These are phyloP conservation scores for Sander lucioperca DNA, from an alignment of 2,113 vertebrate species.

Conservation along the genomic window DNA sequence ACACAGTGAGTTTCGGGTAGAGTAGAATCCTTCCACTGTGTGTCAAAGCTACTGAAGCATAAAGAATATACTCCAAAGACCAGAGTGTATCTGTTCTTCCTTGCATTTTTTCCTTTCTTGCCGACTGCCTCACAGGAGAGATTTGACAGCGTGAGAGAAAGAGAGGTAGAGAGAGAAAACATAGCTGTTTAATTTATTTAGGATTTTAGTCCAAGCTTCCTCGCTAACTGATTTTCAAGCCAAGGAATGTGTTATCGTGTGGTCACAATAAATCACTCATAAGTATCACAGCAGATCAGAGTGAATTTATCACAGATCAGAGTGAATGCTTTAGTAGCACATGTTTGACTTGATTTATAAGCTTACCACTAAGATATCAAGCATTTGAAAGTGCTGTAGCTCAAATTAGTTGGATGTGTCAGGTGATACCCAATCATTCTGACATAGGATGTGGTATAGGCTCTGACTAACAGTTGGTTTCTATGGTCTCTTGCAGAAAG, in stretches of 20 bases:
- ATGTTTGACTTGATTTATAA: conserved; percentile 67
- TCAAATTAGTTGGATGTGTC: conserved; percentile 48
- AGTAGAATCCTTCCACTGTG: conserved; percentile 20
- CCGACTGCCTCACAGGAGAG: conserved; percentile 17
- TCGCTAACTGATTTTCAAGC: conserved; percentile 51
- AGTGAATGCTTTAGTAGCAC: conserved; percentile 61
- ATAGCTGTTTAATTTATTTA: conserved; percentile 34
- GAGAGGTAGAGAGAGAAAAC: not conserved
- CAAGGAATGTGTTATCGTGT: conserved; percentile 53
- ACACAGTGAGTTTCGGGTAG: not conserved
- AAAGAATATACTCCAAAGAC: conserved; percentile 26
- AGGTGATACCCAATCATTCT: conserved; percentile 44
- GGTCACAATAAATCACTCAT: conserved; percentile 71
- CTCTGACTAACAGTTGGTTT: conserved; percentile 51
- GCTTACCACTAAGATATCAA: conserved; percentile 56
- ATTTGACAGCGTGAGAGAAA: conserved; percentile 23
- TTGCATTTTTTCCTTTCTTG: conserved; percentile 1
- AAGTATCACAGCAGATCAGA: conserved; percentile 69
- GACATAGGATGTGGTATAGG: not conserved
- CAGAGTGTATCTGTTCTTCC: not conserved
- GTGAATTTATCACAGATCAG: conserved; percentile 71
- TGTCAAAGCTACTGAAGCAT: conserved; percentile 24
- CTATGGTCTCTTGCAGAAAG: conserved; percentile 88
- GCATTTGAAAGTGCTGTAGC: conserved; percentile 41
- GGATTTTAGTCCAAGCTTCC: conserved; percentile 39